Evolutionary conservation across 2,113 vertebrate species (phyloP).

Genomic region (Misgurnus anguillicaudatus): DNA sequence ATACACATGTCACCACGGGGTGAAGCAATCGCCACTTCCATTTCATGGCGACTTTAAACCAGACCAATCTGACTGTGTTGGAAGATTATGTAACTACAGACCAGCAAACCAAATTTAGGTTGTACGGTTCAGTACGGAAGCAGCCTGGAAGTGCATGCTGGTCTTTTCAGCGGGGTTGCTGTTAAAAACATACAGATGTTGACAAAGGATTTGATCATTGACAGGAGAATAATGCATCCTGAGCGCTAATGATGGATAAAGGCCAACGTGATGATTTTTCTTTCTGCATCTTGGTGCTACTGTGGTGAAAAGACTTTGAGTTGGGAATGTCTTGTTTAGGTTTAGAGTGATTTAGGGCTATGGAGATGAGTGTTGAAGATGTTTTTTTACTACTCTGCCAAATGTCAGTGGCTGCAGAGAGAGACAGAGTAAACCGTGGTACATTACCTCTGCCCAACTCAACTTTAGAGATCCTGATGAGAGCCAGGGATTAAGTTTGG

Average conservation of each 20-base stretch:
- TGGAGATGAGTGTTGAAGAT: constrained; percentile 23
- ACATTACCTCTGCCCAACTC: constrained; percentile 23
- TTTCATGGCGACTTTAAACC: too few relatives aligned
- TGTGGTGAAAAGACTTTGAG: constrained; percentile 35
- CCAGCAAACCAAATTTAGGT: not conserved
- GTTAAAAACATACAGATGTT: not conserved
- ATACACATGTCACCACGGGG: too few relatives aligned
- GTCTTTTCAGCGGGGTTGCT: not conserved
- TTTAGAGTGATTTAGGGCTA: constrained; percentile 40
- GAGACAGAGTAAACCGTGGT: constrained; percentile 12
- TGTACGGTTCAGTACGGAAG: not conserved
- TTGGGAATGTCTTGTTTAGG: constrained; percentile 32
- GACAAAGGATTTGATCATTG: not conserved
- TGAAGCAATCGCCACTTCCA: too few relatives aligned
- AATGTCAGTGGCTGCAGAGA: constrained; percentile 36
- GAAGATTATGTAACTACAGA: not conserved
- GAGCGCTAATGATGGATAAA: constrained; percentile 4
- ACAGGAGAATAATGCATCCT: constrained; percentile 3
- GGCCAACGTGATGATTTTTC: constrained; percentile 18
- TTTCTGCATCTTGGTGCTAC: constrained; percentile 27
- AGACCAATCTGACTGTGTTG: not conserved
- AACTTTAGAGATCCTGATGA: constrained; percentile 31
- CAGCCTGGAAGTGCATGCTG: not conserved
- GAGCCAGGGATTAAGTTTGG: constrained; percentile 54
- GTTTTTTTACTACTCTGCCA: constrained; percentile 43